Percentiles rank a stretch among this genome's conserved stretches.
Evolutionary conservation across 1,140 invertebrate genomes (phyloP).

Genomic region (Calephelis nemesis): DNA sequence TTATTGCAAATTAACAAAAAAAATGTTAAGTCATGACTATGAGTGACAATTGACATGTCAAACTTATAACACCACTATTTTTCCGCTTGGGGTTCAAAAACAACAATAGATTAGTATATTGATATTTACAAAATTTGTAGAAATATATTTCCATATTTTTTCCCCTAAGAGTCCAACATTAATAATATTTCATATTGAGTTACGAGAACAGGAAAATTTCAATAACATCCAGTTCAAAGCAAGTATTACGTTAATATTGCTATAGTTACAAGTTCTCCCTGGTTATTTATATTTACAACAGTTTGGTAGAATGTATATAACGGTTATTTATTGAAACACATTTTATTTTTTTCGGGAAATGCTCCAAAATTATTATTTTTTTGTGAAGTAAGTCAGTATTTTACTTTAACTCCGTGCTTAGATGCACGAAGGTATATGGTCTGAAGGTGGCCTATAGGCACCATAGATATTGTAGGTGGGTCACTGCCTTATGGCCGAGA

Average conservation of each 20-base stretch:
- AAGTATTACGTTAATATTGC: slow-evolving; percentile 31
- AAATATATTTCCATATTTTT: slow-evolving; percentile 36
- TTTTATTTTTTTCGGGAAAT: neutral
- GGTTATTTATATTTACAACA: slow-evolving; percentile 25
- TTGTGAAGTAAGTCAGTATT: too few species aligned
- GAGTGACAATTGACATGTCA: too few species aligned
- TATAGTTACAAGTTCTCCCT: slow-evolving; percentile 31
- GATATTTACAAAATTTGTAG: neutral
- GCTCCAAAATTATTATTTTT: neutral
- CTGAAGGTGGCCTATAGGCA: too few species aligned
- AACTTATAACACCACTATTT: too few species aligned
- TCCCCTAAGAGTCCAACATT: slow-evolving; percentile 39
- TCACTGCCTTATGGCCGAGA: too few species aligned
- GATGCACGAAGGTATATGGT: too few species aligned
- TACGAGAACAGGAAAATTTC: slow-evolving; percentile 44
- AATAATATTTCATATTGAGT: slow-evolving; percentile 36
- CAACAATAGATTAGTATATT: too few species aligned
- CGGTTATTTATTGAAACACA: slow-evolving; percentile 22
- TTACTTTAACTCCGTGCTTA: too few species aligned
- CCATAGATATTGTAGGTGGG: too few species aligned
- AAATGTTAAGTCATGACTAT: too few species aligned
- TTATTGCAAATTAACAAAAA: too few species aligned
- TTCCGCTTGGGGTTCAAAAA: too few species aligned
- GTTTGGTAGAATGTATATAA: neutral
- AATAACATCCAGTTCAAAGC: slow-evolving; percentile 42